A percentile compares a stretch with the other conserved stretches of the same genome.
Conservation (phyloP, 2,797 vertebrate genomes). For the Pangasius macronema region DNA sequence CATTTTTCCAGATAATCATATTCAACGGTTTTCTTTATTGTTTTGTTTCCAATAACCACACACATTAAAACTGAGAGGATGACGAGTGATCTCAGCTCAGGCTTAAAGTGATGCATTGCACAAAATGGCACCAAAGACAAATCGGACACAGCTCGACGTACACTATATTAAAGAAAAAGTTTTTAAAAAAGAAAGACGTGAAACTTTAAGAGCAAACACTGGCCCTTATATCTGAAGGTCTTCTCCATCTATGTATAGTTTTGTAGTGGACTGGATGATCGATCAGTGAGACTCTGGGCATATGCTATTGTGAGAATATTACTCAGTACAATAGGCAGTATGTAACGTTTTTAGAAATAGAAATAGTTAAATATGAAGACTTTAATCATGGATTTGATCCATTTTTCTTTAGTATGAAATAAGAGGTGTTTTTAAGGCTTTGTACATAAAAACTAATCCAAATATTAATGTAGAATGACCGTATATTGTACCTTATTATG, state of each 20-base stretch:
- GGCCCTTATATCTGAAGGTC: background rate
- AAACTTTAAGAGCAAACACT: background rate
- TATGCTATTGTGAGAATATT: background rate
- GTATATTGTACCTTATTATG: background rate
- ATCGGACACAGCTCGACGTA: slow-evolving; percentile 65
- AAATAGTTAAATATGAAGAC: background rate
- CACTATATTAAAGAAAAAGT: slow-evolving; percentile 60
- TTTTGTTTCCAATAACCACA: slow-evolving; percentile 58
- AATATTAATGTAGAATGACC: background rate
- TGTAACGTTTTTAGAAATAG: background rate
- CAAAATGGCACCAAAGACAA: slow-evolving; percentile 74
- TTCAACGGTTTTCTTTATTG: slow-evolving; percentile 64
- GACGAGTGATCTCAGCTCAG: slow-evolving; percentile 59
- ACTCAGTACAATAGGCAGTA: background rate
- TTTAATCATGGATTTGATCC: background rate
- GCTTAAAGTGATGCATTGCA: slow-evolving; percentile 73
- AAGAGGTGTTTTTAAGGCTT: background rate
- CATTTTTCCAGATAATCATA: slow-evolving; percentile 33
- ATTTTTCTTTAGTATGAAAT: background rate
- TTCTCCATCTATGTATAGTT: background rate
- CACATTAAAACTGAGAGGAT: slow-evolving; percentile 69
- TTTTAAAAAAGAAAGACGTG: background rate
- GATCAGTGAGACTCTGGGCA: background rate
- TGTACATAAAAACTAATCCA: background rate
- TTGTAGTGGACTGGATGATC: background rate